Evolutionary conservation across 2,113 vertebrate genomes (phyloP), one percentile per base, ranked within the genome.

Genomic region (Smithornis capensis): DNA sequence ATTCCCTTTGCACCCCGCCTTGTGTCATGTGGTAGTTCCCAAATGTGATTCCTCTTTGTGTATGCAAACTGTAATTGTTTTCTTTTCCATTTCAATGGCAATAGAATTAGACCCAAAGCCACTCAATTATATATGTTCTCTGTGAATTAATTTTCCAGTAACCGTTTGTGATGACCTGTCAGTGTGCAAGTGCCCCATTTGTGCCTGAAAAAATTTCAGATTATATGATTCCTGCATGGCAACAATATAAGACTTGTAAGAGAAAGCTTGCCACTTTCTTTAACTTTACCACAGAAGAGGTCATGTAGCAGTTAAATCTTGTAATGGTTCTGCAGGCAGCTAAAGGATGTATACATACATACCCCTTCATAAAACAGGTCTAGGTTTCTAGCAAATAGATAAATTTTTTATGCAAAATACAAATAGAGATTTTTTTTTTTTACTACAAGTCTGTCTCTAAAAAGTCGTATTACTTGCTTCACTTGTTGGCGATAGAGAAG

Each of bases 31-130:
- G 67, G 25, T 18, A 85, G 44, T 5, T 92, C 75, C 71, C 40
- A 70, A 55, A 56, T 0, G 1, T 21, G 53, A 93, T 63, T 63
- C 68, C 88, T 91, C 78, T 81, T 68, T 80, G 56, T 77, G 75
- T 83, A 92, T 83, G 85, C 75, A 93, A 95, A 86, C 29, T 38
- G 52, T 63, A 88, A 90, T 86, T 94, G 71, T 85, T 95, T 90
- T 62, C 37, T 82, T 87, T 87, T 37, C 33, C 52, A 24, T 67
- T 91, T 87, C 65, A 70, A 0, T 1, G 14, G 87, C 42, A 83
- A 80, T 1, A 91, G 45, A 76, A 91, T 42, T 44, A 77, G 47
- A 89, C 52, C 22, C 87, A 81, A 80, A 91, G 40, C 55, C 77
- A 63, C 45, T 95, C 29, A 80, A 33, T 90, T 92, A 81, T 53